Evolutionary conservation across 2,113 vertebrate genomes (phyloP).

Genomic region (Ranitomeya variabilis): DNA sequence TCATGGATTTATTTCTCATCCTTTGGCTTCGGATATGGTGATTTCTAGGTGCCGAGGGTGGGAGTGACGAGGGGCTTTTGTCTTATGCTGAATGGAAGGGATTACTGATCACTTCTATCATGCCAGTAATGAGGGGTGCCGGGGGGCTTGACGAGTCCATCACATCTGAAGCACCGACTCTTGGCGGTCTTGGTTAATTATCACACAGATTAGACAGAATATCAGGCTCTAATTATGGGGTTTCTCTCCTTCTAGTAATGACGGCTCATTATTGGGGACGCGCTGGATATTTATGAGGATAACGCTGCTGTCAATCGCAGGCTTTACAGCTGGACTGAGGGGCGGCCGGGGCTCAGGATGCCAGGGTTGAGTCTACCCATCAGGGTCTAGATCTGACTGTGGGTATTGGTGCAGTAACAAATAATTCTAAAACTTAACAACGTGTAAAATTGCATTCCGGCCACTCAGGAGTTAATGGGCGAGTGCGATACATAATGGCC

Average conservation of each 20-base stretch:
- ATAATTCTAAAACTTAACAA: too few relatives aligned
- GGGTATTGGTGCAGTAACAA: too few relatives aligned
- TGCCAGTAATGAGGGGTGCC: background rate
- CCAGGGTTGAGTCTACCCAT: too few relatives aligned
- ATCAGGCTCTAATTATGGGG: conserved; percentile 6
- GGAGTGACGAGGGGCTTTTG: background rate
- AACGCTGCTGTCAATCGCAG: background rate
- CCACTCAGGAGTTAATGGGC: background rate
- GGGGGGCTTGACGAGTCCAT: background rate
- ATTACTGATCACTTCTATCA: conserved; percentile 7
- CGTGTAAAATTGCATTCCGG: background rate
- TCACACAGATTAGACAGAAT: background rate
- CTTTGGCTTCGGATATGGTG: background rate
- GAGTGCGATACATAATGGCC: background rate
- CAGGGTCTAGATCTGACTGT: too few relatives aligned
- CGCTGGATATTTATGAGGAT: background rate
- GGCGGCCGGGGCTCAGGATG: background rate
- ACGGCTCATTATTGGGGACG: background rate
- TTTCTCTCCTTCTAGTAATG: background rate
- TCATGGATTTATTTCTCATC: background rate
- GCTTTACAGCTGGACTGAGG: background rate
- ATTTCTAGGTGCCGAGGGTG: background rate
- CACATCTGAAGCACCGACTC: background rate
- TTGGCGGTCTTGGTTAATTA: background rate
- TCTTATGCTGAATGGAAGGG: background rate